Conservation (phyloP, 2,113 vertebrate genomes). For the Apaloderma vittatum region DNA sequence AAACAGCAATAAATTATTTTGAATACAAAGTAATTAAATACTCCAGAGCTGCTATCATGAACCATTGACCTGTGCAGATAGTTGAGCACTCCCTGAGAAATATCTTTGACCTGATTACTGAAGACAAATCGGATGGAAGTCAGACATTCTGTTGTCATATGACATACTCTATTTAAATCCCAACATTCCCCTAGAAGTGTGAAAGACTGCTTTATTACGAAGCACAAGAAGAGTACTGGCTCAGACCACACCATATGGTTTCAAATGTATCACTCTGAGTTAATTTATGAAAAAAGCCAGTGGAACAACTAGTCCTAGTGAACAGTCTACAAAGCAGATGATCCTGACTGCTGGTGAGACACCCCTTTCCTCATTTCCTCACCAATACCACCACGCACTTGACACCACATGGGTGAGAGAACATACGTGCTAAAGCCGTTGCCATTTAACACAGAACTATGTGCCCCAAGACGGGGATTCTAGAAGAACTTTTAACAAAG, state of each 20-base stretch:
- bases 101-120: neutral
- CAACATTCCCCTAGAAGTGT: neutral
- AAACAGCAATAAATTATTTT: neutral
- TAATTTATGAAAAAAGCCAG: neutral
- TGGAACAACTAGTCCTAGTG: neutral
- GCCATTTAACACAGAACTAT: neutral
- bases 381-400: neutral
- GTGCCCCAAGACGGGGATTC: neutral
- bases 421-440: neutral
- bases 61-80: neutral
- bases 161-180: neutral
- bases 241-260: neutral
- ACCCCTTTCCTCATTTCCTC: neutral
- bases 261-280: neutral
- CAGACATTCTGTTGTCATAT: neutral
- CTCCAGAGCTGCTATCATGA: neutral
- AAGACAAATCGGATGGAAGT: neutral
- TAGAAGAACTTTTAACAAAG: neutral
- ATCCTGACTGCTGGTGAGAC: neutral
- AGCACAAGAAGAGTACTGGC: neutral
- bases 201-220: neutral
- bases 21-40: neutral
- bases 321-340: neutral
- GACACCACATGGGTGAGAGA: neutral
- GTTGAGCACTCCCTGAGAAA: neutral